Conservation (phyloP, 2,797 vertebrate species). For the Trematomus bernacchii region DNA sequence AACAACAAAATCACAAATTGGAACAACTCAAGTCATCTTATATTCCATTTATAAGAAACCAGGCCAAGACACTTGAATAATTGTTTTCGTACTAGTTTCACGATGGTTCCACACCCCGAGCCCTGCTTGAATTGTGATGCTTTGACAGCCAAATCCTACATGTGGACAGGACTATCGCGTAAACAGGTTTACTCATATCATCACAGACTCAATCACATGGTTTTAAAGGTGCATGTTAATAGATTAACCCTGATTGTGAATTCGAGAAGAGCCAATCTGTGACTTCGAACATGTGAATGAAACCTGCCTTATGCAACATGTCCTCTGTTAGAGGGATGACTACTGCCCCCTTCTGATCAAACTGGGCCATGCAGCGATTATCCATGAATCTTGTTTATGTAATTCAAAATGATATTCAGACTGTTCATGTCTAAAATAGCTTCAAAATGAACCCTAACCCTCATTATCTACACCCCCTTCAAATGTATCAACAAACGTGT, state of each 20-base stretch:
- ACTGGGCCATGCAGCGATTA: slow-evolving; percentile 5
- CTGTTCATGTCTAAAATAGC: slow-evolving; percentile 17
- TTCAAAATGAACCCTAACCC: neutral
- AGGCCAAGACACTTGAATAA: neutral
- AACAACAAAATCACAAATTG: neutral
- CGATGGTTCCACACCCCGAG: too few species aligned
- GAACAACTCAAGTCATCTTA: neutral
- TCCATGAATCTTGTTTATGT: neutral
- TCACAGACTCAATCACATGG: slow-evolving; percentile 17
- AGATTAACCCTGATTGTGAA: slow-evolving; percentile 46
- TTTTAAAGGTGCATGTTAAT: slow-evolving; percentile 47
- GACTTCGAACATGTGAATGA: slow-evolving; percentile 36
- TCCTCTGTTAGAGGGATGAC: slow-evolving; percentile 21
- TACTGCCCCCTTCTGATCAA: slow-evolving; percentile 60
- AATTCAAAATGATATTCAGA: slow-evolving; percentile 10
- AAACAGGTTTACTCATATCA: slow-evolving; percentile 48
- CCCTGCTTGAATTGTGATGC: neutral
- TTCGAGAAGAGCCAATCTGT: slow-evolving; percentile 5
- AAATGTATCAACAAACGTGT: slow-evolving; percentile 13
- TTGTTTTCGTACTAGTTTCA: neutral
- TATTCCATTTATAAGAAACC: neutral
- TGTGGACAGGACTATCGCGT: slow-evolving; percentile 2
- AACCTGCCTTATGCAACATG: slow-evolving; percentile 30
- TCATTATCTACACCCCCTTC: neutral
- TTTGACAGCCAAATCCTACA: neutral